Percentiles rank a stretch among this genome's conserved stretches.
Evolutionary conservation across 1,140 invertebrate genomes (phyloP).

Genomic region (Harlomillsia oculata): DNA sequence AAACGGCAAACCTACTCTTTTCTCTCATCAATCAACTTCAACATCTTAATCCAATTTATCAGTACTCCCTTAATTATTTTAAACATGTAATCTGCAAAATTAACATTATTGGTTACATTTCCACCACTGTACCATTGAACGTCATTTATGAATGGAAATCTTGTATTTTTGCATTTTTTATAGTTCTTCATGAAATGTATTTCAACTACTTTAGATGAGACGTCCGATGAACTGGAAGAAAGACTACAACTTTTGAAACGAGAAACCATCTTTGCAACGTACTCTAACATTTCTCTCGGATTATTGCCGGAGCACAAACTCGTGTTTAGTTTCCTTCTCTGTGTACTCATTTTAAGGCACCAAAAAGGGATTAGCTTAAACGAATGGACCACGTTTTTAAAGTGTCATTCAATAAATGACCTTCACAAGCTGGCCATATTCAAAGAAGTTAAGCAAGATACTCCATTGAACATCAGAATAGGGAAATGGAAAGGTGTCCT

Average conservation of each 20-base stretch:
- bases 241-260: slow-evolving; percentile 57
- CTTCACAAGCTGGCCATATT: too few relatives aligned
- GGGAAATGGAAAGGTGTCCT: too few relatives aligned
- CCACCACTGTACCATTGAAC: too few relatives aligned
- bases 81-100: slow-evolving; percentile 49
- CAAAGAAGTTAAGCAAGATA: too few relatives aligned
- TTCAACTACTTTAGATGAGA: slow-evolving; percentile 56
- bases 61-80: slow-evolving; percentile 84
- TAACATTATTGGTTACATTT: too few relatives aligned
- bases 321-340: slow-evolving; percentile 74
- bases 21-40: slow-evolving; percentile 79
- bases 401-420: too few relatives aligned
- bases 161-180: slow-evolving; percentile 34
- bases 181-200: slow-evolving; percentile 69
- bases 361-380: slow-evolving; percentile 41
- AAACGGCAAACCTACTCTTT: slow-evolving; percentile 76
- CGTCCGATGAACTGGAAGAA: slow-evolving; percentile 50
- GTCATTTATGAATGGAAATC: neutral
- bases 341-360: slow-evolving; percentile 60
- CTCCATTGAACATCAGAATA: too few relatives aligned
- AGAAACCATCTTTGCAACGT: slow-evolving; percentile 71
- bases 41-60: slow-evolving; percentile 91
- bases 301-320: slow-evolving; percentile 87
- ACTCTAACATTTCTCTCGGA: slow-evolving; percentile 69
- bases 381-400: too few relatives aligned